Conservation (phyloP, 2,888 invertebrate species). For the Cacoxenus indagator region DNA sequence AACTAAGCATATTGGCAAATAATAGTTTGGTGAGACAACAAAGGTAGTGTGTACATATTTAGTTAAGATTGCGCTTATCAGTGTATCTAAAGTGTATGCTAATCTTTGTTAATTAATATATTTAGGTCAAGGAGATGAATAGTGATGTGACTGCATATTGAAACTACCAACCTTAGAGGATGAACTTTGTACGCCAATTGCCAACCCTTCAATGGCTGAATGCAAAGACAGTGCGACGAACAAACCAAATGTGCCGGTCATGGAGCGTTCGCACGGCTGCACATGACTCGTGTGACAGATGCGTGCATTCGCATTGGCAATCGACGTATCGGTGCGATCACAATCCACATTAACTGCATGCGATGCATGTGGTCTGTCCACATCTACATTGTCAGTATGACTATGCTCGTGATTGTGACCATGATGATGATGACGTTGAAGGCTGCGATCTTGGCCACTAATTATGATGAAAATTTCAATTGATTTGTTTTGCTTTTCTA, state of each 20-base stretch:
- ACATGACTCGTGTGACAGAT: conserved; percentile 78
- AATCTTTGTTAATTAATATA: not conserved
- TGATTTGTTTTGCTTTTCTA: not conserved
- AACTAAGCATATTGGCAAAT: not conserved
- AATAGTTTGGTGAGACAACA: not conserved
- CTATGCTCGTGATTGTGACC: not conserved
- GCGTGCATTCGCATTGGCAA: conserved; percentile 65
- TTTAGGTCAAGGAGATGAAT: conserved; percentile 31
- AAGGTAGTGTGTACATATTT: conserved; percentile 12
- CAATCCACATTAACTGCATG: conserved; percentile 32
- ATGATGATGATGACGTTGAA: conserved; percentile 22
- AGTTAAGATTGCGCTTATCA: conserved; percentile 19
- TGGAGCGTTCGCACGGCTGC: conserved; percentile 76
- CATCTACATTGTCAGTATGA: not conserved
- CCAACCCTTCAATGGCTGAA: conserved; percentile 84
- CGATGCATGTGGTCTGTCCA: not conserved
- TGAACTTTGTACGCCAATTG: conserved; percentile 82
- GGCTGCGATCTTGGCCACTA: conserved; percentile 35
- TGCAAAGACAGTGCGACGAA: conserved; percentile 83
- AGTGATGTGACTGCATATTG: not conserved
- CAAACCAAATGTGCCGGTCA: conserved; percentile 77
- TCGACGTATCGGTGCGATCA: conserved; percentile 25
- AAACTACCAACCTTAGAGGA: conserved; percentile 73
- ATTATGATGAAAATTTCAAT: not conserved
- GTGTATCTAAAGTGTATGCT: not conserved